Conservation (phyloP, 2,888 invertebrate genomes). For the Tanytarsus gracilentus region DNA sequence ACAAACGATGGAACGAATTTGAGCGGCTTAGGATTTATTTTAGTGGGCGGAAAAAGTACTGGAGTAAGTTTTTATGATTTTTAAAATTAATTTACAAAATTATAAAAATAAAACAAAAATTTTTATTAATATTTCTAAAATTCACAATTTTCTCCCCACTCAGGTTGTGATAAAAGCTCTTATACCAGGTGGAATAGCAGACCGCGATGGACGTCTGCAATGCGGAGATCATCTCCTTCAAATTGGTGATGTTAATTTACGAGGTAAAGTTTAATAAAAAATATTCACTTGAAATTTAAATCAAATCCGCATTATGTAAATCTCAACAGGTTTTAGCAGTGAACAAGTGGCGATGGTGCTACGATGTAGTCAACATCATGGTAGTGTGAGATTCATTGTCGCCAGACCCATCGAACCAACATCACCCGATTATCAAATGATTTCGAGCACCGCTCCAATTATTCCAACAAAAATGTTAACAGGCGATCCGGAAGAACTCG, state of each 20-base stretch:
- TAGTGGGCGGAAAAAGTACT: constrained; percentile 94
- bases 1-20: constrained; percentile 71
- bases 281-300: not conserved
- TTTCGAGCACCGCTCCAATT: constrained; percentile 70
- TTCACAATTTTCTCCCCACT: not conserved
- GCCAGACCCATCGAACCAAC: constrained; percentile 88
- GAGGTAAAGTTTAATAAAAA: constrained; percentile 37
- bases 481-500: constrained; percentile 76
- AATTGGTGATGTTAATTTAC: constrained; percentile 86
- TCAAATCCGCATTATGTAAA: not conserved
- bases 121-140: not conserved
- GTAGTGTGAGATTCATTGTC: constrained; percentile 69
- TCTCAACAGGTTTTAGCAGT: constrained; percentile 73
- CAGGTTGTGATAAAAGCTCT: constrained; percentile 89
- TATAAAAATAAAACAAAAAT: not conserved
- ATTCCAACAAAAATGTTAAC: constrained; percentile 87
- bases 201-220: constrained; percentile 87
- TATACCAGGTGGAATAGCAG: constrained; percentile 92
- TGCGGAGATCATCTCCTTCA: constrained; percentile 98
- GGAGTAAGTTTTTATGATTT: constrained; percentile 49
- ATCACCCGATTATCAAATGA: constrained; percentile 62
- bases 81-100: not conserved
- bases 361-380: constrained; percentile 52
- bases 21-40: constrained; percentile 94
- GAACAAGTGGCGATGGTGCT: constrained; percentile 87